Base-by-base conservation (phyloP, 1,140 invertebrate genomes). In the Pollicipes pollicipes region DNA sequence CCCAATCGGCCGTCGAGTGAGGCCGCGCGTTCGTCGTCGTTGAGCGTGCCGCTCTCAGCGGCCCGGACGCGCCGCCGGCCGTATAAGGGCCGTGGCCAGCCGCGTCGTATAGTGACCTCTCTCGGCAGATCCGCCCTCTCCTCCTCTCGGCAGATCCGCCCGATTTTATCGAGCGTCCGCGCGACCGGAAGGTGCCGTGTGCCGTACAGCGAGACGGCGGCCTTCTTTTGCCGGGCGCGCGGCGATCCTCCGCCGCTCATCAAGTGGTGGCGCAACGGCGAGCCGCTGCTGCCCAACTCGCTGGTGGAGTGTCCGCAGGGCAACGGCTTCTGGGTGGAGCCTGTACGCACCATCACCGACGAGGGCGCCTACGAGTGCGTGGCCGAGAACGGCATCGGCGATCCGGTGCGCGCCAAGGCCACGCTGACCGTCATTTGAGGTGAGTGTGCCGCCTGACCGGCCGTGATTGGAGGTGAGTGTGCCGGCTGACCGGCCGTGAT, bases 351-450 rank as follows among this genome's bases (percentile, higher is more conserved):
- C 70, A 75, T 70, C 70, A 73, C 74, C 27, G 93, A 97, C 79
- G 91, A 95, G 78, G 88, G 90, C 32, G 87, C 86, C 3, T 98
- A 97, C 82, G 95, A 97, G 79, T 99, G 96, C 80, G 86, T 96
- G 68, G 95, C 95, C 0, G 94, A 97, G 80, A 98, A 98, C 82
- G 90, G 92, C 32, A 90, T 94, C 16, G 95, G 93, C 2, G 93
- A 96, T 81, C 90, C 93, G 16, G 93, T 96, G 69, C 87, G 86
- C 73, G 90, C 93, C 63, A 86, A 89, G 75, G 93, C 93, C 30
- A 88, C 85, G 63, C 85, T 98, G 8, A 69, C 35, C 28, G 71
- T 73, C 64, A 67, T 66, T 24, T 64, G 69, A 66, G 71, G 71
- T 72, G 71, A 87, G 85, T 68, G 45, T n/a, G n/a, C n/a, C n/a